Evolutionary conservation across 2,888 invertebrate species (phyloP), one percentile per base, ranked within the genome.

Genomic region (Lycocerus yunnanus): DNA sequence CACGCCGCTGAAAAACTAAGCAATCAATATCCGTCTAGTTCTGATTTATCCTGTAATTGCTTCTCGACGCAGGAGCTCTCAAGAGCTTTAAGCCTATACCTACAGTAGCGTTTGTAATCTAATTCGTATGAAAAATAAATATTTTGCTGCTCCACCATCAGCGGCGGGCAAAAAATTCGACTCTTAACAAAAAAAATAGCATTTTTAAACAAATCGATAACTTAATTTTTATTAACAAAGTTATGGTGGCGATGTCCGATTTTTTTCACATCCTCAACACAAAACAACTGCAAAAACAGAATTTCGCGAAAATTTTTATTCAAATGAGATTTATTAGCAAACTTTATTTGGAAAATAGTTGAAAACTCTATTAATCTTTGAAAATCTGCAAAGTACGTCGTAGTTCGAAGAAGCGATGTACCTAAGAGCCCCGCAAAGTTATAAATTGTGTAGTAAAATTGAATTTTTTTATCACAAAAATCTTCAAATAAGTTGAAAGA

Each of bases 361-460:
- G 15, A 63, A 69, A 73, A 73, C 73, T 73, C 69, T 68, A 73
- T 73, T 73, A 73, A 73, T 73, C 73, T 73, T 72, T 72, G 66
- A 66, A 68, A 69, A 69, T 73, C 69, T 69, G 15, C 66, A 18
- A 68, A 67, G 60, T 66, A 71, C 66, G 66, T 24, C 58, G 43
- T n/a, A 43, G 43, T n/a, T 43, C 4, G 43, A 27, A 43, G 18
- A 18, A 63, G 61, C 61, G 20, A 43, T 43, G 43, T 43, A 43
- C 20, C 61, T 18, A 63, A 63, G 61, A 63, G 20, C 18, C 61
- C 20, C 61, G 13, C 61, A 63, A 63, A 63, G 18, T 63, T 63
- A 63, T 63, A 63, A 63, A 63, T 63, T 63, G 18, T 63, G 16
- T 63, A 63, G 16, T n/a, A 63, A 63, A 63, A 18, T 18, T 15